These are phyloP conservation scores for Neopipo cinnamomea DNA, from an alignment of 2,113 vertebrate genomes.

Conservation along the genomic window DNA sequence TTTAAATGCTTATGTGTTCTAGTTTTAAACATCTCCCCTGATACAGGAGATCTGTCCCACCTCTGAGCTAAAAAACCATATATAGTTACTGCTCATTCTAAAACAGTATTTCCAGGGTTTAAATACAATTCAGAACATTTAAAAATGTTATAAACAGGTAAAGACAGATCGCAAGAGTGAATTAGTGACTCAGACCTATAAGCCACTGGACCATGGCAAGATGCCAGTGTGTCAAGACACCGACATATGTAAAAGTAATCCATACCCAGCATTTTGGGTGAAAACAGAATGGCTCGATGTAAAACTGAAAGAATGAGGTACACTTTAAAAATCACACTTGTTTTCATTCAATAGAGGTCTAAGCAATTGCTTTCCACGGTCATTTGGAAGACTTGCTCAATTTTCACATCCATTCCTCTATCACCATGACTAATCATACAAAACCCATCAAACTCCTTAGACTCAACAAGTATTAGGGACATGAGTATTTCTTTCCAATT, in stretches of 20 bases:
- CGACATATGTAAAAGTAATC: neutral
- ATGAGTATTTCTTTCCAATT: neutral
- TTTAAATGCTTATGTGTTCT: neutral
- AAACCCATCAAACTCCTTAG: neutral
- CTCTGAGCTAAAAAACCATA: neutral
- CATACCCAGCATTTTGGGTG: neutral
- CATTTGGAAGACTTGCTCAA: neutral
- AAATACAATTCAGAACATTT: neutral
- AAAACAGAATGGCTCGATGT: neutral
- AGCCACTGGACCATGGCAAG: neutral
- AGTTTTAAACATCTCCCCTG: neutral
- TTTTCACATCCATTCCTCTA: neutral
- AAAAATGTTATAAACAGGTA: neutral
- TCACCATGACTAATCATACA: neutral
- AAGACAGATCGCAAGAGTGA: neutral
- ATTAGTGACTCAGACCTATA: neutral
- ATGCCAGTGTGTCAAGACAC: neutral
- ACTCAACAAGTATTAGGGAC: conserved; percentile 32
- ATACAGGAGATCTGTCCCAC: neutral
- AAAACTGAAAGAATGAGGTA: neutral
- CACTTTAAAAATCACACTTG: neutral
- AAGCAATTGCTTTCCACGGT: neutral
- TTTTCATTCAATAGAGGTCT: neutral
- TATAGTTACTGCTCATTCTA: neutral
- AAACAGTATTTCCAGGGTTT: neutral